Percentiles rank a stretch among this genome's conserved stretches.
Evolutionary conservation across 2,888 invertebrate genomes (phyloP).

Genomic region (Euproctis similis): DNA sequence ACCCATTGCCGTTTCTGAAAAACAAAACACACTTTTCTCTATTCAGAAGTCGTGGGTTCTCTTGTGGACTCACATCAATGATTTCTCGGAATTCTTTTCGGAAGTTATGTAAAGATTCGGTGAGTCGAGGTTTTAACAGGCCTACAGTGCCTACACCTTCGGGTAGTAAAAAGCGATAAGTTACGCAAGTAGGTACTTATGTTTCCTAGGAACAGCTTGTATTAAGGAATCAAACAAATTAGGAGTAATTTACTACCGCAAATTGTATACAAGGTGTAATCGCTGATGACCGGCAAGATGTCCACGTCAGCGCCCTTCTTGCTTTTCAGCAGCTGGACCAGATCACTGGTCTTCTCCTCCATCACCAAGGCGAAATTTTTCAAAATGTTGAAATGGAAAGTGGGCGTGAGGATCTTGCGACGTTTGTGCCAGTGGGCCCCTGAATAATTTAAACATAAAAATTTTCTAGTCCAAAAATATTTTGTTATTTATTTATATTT

Average conservation of each 20-base stretch:
- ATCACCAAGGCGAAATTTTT: slow-evolving; percentile 49
- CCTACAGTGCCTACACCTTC: no score
- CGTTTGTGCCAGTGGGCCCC: slow-evolving; percentile 76
- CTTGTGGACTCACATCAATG: no score
- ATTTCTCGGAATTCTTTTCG: no score
- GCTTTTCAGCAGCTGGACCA: slow-evolving; percentile 37
- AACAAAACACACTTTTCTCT: no score
- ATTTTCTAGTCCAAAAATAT: no score
- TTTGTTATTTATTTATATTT: no score
- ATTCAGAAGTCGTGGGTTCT: no score
- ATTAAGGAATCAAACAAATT: neutral
- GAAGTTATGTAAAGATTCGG: no score
- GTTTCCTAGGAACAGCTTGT: neutral
- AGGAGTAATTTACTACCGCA: slow-evolving; percentile 77
- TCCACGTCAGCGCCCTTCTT: slow-evolving; percentile 33
- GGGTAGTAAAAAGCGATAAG: no score
- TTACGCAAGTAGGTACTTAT: neutral
- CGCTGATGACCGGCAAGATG: slow-evolving; percentile 74
- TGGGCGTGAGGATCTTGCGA: slow-evolving; percentile 77
- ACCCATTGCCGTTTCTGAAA: slow-evolving; percentile 78
- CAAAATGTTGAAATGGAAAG: slow-evolving; percentile 80
- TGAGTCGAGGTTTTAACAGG: no score
- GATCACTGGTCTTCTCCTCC: slow-evolving; percentile 39
- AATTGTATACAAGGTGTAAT: slow-evolving; percentile 77
- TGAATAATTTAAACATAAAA: no score